Evolutionary conservation across 2,113 vertebrate species (phyloP), one percentile per base, ranked within the genome.

Genomic region (Lepus europaeus): DNA sequence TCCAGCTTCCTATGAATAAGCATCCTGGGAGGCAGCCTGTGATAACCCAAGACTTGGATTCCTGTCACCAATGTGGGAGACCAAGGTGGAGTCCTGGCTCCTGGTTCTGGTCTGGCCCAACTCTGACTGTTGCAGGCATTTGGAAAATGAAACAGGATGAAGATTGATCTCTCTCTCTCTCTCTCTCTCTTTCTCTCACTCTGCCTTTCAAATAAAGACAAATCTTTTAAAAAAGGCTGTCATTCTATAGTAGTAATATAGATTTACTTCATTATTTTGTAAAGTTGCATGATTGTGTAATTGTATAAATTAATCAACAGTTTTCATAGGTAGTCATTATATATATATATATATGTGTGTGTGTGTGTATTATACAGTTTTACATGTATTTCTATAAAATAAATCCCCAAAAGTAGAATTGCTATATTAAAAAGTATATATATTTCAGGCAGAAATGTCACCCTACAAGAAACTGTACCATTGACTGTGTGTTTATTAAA

Each of bases 301-400:
- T 20, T 82, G 11, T 81, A 89, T 93, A 76, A 80, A 87, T 79
- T 87, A 76, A 36, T 87, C 16, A 77, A 31, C 19, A 95, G 16
- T 81, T 93, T 72, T 68, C n/a, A n/a, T 73, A 22, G 63, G 16
- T 93, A 13, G 6, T 59, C 2, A 45, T 89, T 93, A 70, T 64
- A 14, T 74, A 64, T 36, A 36, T 36, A 36, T 31, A 2, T 76
- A 31, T 87, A 61, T n/a, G n/a, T n/a, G n/a, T n/a, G n/a, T n/a
- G n/a, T n/a, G n/a, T n/a, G n/a, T 59, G 6, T 16, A 84, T 72
- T 56, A 31, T 5, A 84, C 16, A 69, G 12, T 81, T 87, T 87
- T 87, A 73, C 20, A 90, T 79, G 17, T 76, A 36, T 91, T 84
- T 93, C 53, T 87, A 10, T 94, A 89, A 45, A 27, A n/a, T 59